phyloP scores from a whole-genome alignment of 2,888 invertebrate genomes.

The Megastigmus dorsalis region DNA sequence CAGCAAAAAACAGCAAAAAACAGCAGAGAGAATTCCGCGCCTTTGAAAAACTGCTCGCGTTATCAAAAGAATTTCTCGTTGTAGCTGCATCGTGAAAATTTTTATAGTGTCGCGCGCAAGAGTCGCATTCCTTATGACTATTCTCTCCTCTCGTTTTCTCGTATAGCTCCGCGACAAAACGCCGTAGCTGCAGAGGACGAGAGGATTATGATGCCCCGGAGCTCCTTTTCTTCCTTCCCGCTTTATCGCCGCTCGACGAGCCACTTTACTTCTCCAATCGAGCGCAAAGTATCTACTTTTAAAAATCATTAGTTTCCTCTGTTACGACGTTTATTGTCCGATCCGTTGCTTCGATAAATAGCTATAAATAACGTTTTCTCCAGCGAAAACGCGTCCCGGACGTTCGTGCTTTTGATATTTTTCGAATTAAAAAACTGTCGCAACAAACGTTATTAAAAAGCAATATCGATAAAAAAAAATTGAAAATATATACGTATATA shows the following conservation, averaged over 20 bases:
- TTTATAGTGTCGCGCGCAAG: constrained; percentile 10
- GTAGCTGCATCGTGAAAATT: constrained; percentile 15
- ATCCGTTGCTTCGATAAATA: too few species aligned
- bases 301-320: neutral
- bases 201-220: constrained; percentile 27
- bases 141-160: constrained; percentile 38
- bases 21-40: too few species aligned
- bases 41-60: too few species aligned
- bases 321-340: too few species aligned
- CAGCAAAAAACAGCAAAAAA: too few species aligned
- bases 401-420: too few species aligned
- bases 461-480: too few species aligned
- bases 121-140: constrained; percentile 18
- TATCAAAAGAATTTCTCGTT: constrained; percentile 16
- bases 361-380: too few species aligned
- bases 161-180: constrained; percentile 44
- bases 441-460: too few species aligned
- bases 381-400: too few species aligned
- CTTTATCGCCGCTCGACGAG: constrained; percentile 13
- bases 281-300: neutral
- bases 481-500: too few species aligned
- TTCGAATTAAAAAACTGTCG: too few species aligned
- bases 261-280: neutral
- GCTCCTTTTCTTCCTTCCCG: constrained; percentile 16
- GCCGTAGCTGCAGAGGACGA: constrained; percentile 13